phyloP scores from a whole-genome alignment of 2,797 vertebrate genomes.

The Fistularia tabacaria region DNA sequence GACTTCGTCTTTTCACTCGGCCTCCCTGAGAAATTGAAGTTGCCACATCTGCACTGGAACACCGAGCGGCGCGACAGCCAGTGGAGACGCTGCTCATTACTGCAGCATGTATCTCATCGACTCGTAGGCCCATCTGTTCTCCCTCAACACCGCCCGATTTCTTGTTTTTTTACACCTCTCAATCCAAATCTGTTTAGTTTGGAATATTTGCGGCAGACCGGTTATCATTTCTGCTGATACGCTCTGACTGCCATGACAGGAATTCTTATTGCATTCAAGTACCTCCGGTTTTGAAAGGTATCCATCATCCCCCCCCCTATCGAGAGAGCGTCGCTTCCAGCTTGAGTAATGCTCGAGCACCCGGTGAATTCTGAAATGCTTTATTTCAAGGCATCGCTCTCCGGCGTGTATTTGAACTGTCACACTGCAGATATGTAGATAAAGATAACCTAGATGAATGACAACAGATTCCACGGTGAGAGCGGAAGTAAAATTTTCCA shows the following conservation, averaged over 20 bases:
- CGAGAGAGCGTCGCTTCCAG: neutral
- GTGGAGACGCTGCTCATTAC: conserved; percentile 11
- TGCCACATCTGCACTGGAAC: neutral
- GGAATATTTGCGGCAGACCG: neutral
- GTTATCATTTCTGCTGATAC: neutral
- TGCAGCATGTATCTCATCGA: neutral
- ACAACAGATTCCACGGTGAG: too few relatives aligned
- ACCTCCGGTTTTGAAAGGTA: conserved; percentile 2
- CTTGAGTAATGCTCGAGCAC: neutral
- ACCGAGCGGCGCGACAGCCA: conserved; percentile 10
- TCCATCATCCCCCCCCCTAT: neutral
- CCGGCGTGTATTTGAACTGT: conserved; percentile 23
- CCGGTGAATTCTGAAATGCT: conserved; percentile 8
- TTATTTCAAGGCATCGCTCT: conserved; percentile 21
- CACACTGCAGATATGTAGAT: neutral
- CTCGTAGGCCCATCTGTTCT: too few relatives aligned
- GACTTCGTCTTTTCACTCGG: too few relatives aligned
- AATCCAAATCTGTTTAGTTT: too few relatives aligned
- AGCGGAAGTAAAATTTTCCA: too few relatives aligned
- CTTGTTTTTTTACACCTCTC: too few relatives aligned
- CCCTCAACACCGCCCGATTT: too few relatives aligned
- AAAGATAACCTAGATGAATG: neutral
- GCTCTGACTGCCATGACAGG: neutral
- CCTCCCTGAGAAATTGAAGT: too few relatives aligned
- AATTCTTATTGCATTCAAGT: neutral